Base-by-base conservation (phyloP, 2,797 vertebrate species). In the Rousettus madagascariensis region DNA sequence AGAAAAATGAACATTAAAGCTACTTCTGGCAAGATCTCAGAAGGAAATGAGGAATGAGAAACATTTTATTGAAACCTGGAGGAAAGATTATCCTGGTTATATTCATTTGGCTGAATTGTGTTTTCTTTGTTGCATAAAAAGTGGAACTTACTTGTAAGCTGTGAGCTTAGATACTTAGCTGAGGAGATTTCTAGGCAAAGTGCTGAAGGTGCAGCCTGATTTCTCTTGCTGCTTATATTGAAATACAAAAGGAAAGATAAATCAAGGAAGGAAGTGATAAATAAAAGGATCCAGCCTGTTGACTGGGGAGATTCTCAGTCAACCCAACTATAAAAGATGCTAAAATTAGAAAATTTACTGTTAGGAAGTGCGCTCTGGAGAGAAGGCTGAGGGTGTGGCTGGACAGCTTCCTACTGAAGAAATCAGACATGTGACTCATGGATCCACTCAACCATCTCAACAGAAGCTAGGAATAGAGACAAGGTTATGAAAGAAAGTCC, bases 191-290 rank as follows among this genome's bases (percentile, higher is more conserved):
- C 49, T 33, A 59, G 74, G 71, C 59, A 26, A 91, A 55, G 3
- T 59, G 30, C 66, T 83, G 63, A 90, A 71, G 41, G 10, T 82
- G 33, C 8, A 77, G 17, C 36, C 26, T 71, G 68, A 9, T 95
- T 96, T 89, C 53, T 82, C 53, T 90, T 95, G 74, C 72, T 89
- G n/a, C 28, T 84, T 92, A 75, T 30, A 86, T 43, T 61, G 66
- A 93, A 69, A 82, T 66, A 6, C 11, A 68, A 71, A 38, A 59
- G 36, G 38, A 90, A 92, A 77, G 75, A 71, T 77, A 82, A 82
- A n/a, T 41, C 53, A 38, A 59, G 61, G 55, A 93, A 86, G 49
- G n/a, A 82, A 71, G 24, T 57, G 55, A 51, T 71, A 65, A 57
- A 69, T 84, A 38, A 84, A 78, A 78, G 33, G 53, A 78, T 69